Percentiles rank a stretch among this genome's conserved stretches.
phyloP scores from a whole-genome alignment of 2,797 vertebrate genomes.

The Gambusia yucatana region DNA sequence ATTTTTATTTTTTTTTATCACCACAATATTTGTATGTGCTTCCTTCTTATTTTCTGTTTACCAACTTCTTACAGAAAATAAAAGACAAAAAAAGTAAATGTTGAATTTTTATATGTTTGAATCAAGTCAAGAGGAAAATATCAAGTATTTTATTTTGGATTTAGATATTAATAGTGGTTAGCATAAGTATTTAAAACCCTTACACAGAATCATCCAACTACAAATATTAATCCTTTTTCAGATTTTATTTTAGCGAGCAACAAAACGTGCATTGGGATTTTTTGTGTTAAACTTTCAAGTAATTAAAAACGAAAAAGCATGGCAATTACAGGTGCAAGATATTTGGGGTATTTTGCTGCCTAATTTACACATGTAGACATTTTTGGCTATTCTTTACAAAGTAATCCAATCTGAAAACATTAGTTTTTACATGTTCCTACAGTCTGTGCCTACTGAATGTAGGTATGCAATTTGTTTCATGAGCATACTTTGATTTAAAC shows the following conservation, averaged over 20 bases:
- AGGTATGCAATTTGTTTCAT: not conserved
- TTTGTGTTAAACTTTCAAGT: not conserved
- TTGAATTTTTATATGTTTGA: slow-evolving; percentile 7
- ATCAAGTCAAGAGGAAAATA: not conserved
- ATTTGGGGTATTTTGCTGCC: not conserved
- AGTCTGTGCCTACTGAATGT: not conserved
- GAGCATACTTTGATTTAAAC: not conserved
- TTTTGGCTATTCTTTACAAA: not conserved
- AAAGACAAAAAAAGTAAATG: slow-evolving; percentile 33
- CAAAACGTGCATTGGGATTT: not conserved
- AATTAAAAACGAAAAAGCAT: not conserved
- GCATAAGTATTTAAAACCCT: not conserved
- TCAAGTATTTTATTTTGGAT: not conserved
- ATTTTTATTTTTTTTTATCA: slow-evolving; percentile 64
- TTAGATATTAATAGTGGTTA: not conserved
- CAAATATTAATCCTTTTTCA: not conserved
- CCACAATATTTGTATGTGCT: slow-evolving; percentile 78
- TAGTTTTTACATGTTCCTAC: not conserved
- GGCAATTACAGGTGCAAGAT: not conserved
- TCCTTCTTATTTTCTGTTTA: slow-evolving; percentile 45
- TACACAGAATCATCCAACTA: not conserved
- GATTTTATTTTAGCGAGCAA: not conserved
- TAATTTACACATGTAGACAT: not conserved
- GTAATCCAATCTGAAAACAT: not conserved
- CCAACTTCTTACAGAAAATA: slow-evolving; percentile 80